Percentiles rank a stretch among this genome's conserved stretches.
phyloP scores from a whole-genome alignment of 2,797 vertebrate species.

The Rhinella marina region DNA sequence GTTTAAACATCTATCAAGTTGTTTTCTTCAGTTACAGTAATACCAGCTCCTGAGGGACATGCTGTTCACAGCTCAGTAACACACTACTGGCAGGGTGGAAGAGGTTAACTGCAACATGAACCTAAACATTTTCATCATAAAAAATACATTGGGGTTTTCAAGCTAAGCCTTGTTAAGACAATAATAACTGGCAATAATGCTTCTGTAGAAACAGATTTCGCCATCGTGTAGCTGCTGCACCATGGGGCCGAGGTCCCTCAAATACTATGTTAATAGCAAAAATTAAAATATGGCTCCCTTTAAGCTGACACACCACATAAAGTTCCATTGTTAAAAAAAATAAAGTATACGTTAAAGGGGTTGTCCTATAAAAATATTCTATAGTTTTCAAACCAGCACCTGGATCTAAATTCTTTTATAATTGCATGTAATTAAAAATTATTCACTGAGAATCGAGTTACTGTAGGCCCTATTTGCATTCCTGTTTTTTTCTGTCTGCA shows the following conservation, averaged over 20 bases:
- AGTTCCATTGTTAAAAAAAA: too few species aligned
- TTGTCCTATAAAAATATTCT: too few species aligned
- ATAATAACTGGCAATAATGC: neutral
- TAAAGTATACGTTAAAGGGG: too few species aligned
- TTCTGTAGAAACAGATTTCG: neutral
- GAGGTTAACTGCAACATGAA: slow-evolving; percentile 28
- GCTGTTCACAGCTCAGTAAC: slow-evolving; percentile 13
- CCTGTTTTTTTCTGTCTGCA: too few species aligned
- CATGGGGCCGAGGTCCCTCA: neutral
- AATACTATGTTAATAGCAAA: neutral
- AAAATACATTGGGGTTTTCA: slow-evolving; percentile 21
- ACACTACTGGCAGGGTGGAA: neutral
- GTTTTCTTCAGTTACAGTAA: slow-evolving; percentile 51
- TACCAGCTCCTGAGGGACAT: neutral
- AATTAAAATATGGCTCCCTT: too few species aligned
- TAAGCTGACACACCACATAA: too few species aligned
- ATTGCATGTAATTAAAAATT: too few species aligned
- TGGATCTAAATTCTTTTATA: too few species aligned
- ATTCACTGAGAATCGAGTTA: too few species aligned
- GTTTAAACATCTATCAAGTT: slow-evolving; percentile 42
- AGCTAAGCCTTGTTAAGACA: neutral
- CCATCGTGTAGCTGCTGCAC: neutral
- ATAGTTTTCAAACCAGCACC: too few species aligned
- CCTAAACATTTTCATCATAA: slow-evolving; percentile 16
- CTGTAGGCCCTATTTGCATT: too few species aligned